Evolutionary conservation across 1,140 invertebrate genomes (phyloP), one percentile per base, ranked within the genome.

Genomic region (Varroa destructor): DNA sequence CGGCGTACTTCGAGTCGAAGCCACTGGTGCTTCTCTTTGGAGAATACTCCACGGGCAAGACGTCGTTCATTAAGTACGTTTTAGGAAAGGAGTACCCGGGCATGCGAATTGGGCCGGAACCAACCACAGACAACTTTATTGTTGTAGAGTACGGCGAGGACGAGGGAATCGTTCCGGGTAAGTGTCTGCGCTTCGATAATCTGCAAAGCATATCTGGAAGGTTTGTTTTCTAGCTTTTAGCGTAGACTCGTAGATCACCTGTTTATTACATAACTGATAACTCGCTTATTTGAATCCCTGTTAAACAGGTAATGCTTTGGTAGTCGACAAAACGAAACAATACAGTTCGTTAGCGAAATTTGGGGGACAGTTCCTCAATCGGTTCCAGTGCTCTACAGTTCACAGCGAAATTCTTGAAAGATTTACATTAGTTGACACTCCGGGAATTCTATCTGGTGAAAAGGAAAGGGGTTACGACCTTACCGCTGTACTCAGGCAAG

Each of bases 41-140:
- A 0, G 95, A 98, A 79, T 99, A 99, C 81, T 98, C 95, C 0
- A 98, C 95, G 1, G 96, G 95, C 74, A 99, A 99, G 84, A 98
- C 95, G 0, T 97, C 94, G 0, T 97, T 98, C 78, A 99, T 99
- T 74, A 88, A 91, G 74, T 95, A 95, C 79, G 81, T 96, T n/a
- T 79, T 96, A 58, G 91, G 95, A 79, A 84, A 89, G 77, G 93
- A 97, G 75, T 97, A 95, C 79, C 93, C 93, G 40, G 93, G 93
- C 46, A 95, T 95, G 73, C 84, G 93, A 72, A 96, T 96, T 75
- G 93, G 93, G 0, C 93, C 93, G 0, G 92, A 94, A 80, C 91
- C 91, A 6, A 99, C 96, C 0, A 99, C 96, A 4, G 96, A 99
- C 81, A 85, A 91, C 70, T 99, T 98, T 79, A 98, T 98, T 71